Percentiles rank a stretch among this genome's conserved stretches.
Conservation (phyloP, 2,888 invertebrate genomes). For the Sthenelais limicola region DNA sequence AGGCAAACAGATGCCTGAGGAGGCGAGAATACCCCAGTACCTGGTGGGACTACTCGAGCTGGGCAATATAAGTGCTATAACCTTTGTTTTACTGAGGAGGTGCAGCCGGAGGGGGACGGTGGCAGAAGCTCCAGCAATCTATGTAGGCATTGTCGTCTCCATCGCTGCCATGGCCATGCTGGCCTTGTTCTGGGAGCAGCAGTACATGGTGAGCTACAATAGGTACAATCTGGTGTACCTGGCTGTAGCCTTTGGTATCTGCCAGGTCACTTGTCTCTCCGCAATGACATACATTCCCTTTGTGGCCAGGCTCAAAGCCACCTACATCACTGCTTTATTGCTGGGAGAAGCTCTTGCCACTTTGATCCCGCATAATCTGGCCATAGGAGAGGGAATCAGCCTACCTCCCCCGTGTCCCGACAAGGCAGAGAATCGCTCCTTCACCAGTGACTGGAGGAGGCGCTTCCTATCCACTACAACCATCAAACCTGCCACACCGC, state of each 20-base stretch:
- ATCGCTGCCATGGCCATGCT: slow-evolving; percentile 36
- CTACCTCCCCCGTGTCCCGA: slow-evolving; percentile 9
- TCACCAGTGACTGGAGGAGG: slow-evolving; percentile 1
- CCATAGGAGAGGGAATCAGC: slow-evolving; percentile 47
- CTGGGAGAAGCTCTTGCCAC: slow-evolving; percentile 45
- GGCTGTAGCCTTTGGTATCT: slow-evolving; percentile 41
- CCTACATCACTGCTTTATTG: slow-evolving; percentile 47
- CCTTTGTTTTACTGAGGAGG: slow-evolving; percentile 43
- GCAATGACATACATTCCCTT: slow-evolving; percentile 48
- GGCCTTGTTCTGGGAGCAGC: slow-evolving; percentile 46
- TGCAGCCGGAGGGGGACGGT: slow-evolving; percentile 24
- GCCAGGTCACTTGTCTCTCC: slow-evolving; percentile 42
- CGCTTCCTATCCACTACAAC: slow-evolving; percentile 30
- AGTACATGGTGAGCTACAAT: slow-evolving; percentile 5
- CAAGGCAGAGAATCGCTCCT: not conserved
- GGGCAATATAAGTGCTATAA: slow-evolving; percentile 42
- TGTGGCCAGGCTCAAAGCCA: slow-evolving; percentile 36
- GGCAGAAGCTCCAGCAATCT: slow-evolving; percentile 48
- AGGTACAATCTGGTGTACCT: slow-evolving; percentile 47
- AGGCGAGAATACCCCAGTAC: slow-evolving; percentile 39
- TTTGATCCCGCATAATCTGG: slow-evolving; percentile 47
- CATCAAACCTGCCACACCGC: slow-evolving; percentile 17
- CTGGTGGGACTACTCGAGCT: slow-evolving; percentile 45
- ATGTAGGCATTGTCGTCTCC: slow-evolving; percentile 41
- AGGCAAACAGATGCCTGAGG: slow-evolving; percentile 42